Percentiles rank a stretch among this genome's conserved stretches.
phyloP scores from a whole-genome alignment of 2,113 vertebrate genomes.

The Vanacampus margaritifer region DNA sequence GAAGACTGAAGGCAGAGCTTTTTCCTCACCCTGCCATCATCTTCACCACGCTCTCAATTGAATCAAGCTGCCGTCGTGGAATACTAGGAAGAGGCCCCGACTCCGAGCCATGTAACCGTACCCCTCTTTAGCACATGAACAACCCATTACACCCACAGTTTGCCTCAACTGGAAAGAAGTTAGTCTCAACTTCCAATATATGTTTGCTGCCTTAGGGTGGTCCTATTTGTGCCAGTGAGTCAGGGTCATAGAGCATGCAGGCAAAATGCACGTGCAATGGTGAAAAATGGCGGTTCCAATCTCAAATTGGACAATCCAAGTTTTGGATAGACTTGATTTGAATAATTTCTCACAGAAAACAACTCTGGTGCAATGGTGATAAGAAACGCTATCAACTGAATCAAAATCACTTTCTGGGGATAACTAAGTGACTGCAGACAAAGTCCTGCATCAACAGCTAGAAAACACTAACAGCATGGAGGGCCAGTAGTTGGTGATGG shows the following conservation, averaged over 20 bases:
- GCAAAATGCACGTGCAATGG: not conserved
- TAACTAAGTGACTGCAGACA: too few species aligned
- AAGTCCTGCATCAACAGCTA: too few species aligned
- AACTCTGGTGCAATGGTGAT: not conserved
- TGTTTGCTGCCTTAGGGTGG: slow-evolving; percentile 33
- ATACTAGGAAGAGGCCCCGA: slow-evolving; percentile 32
- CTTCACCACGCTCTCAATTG: slow-evolving; percentile 32
- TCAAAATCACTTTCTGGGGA: too few species aligned
- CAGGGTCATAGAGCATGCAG: not conserved
- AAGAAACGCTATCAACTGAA: not conserved
- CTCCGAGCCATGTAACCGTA: slow-evolving; percentile 50
- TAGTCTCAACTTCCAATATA: slow-evolving; percentile 35
- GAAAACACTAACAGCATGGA: too few species aligned
- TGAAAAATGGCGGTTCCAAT: not conserved
- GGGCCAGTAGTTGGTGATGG: too few species aligned
- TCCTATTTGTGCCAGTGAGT: slow-evolving; percentile 21
- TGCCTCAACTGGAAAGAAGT: slow-evolving; percentile 33
- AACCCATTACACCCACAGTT: slow-evolving; percentile 52
- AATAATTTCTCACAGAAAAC: not conserved
- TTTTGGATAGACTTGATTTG: not conserved
- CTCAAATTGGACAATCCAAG: not conserved
- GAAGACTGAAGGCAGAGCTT: slow-evolving; percentile 23
- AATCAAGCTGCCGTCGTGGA: slow-evolving; percentile 47
- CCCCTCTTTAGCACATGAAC: slow-evolving; percentile 54
- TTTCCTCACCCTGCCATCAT: slow-evolving; percentile 33